phyloP scores from a whole-genome alignment of 1,140 invertebrate genomes.

The Diabrotica undecimpunctata region DNA sequence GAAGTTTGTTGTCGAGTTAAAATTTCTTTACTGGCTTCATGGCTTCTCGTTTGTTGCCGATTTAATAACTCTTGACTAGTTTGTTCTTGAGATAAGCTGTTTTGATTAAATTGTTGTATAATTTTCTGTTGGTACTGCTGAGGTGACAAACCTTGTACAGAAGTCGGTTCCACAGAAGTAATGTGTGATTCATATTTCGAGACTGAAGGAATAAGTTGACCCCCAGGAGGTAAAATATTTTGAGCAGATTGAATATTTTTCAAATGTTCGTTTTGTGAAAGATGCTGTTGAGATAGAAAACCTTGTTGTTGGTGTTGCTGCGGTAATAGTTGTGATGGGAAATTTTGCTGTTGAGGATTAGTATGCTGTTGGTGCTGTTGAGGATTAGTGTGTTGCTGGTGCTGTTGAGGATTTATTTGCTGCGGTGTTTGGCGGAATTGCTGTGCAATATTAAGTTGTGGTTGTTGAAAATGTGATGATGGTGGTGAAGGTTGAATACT shows the following conservation, averaged over 20 bases:
- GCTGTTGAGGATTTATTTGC: slow-evolving; percentile 26
- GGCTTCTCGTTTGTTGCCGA: too few relatives aligned
- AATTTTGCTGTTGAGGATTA: slow-evolving; percentile 25
- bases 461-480: slow-evolving; percentile 39
- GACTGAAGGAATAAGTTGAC: slow-evolving; percentile 68
- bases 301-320: slow-evolving; percentile 32
- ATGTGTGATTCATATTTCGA: slow-evolving; percentile 74
- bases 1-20: neutral
- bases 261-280: slow-evolving; percentile 39
- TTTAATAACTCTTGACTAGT: neutral
- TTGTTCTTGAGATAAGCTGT: slow-evolving; percentile 12
- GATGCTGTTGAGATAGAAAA: slow-evolving; percentile 38
- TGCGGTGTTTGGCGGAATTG: slow-evolving; percentile 38
- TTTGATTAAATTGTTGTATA: slow-evolving; percentile 29
- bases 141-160: slow-evolving; percentile 9
- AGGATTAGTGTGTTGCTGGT: slow-evolving; percentile 29
- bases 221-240: slow-evolving; percentile 53
- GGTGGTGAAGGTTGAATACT: slow-evolving; percentile 27
- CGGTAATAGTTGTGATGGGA: slow-evolving; percentile 23
- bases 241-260: slow-evolving; percentile 36
- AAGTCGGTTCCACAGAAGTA: slow-evolving; percentile 47
- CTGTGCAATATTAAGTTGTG: slow-evolving; percentile 16
- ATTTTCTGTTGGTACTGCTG: slow-evolving; percentile 30
- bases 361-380: slow-evolving; percentile 28
- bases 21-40: neutral